phyloP scores from a whole-genome alignment of 30 jellyfish, hydroid and myxozoan genomes.

The Aurelia sp. region DNA sequence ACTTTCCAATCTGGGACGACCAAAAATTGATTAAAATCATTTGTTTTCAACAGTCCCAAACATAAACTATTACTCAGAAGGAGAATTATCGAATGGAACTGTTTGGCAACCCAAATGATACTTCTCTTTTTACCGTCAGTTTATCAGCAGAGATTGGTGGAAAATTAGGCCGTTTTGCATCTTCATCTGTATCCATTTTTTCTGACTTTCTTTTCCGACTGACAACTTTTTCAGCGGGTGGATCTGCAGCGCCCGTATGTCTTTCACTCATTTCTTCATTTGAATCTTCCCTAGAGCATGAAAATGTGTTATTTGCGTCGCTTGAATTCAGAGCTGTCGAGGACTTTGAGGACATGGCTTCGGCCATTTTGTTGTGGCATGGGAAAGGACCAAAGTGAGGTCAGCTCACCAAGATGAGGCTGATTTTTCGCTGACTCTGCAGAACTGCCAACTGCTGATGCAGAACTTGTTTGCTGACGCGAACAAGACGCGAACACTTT shows the following conservation, averaged over 20 bases:
- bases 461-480: no score
- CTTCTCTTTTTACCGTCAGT: constrained; percentile 40
- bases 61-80: no score
- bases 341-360: constrained; percentile 1
- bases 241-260: constrained; percentile 89
- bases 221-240: constrained; percentile 64
- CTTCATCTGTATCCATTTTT: constrained; percentile 88
- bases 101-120: neutral
- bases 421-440: no score
- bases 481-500: no score
- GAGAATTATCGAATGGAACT: no score
- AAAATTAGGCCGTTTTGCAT: constrained; percentile 84
- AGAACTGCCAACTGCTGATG: no score
- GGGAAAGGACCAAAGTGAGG: constrained; percentile 22
- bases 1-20: no score
- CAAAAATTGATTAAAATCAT: no score
- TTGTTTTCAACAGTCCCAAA: no score
- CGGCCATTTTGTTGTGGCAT: constrained; percentile 71
- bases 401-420: neutral
- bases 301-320: neutral
- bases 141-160: constrained; percentile 91
- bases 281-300: neutral
- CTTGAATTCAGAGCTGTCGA: neutral
- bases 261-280: constrained; percentile 45
- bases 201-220: constrained; percentile 79